A percentile compares a stretch with the other conserved stretches of the same genome.
Conservation (phyloP, 2,113 vertebrate species). For the Nothoprocta perdicaria region DNA sequence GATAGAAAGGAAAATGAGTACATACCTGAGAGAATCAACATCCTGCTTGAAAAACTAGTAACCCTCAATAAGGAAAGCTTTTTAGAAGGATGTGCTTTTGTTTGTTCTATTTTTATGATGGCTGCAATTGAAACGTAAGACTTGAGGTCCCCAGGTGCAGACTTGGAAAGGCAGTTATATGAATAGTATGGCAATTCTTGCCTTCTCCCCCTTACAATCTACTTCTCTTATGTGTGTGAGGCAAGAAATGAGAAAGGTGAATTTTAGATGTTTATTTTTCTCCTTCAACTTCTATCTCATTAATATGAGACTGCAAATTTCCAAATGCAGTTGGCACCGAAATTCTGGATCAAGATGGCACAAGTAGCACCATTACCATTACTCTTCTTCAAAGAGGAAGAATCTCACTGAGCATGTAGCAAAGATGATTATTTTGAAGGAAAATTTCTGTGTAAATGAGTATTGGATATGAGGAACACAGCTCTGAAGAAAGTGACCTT, state of each 20-base stretch:
- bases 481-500: background rate
- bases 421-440: background rate
- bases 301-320: too few species aligned
- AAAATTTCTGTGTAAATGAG: background rate
- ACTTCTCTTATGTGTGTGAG: too few species aligned
- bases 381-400: background rate
- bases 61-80: background rate
- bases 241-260: too few species aligned
- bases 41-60: background rate
- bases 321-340: background rate
- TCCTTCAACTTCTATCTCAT: too few species aligned
- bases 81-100: background rate
- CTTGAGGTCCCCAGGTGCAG: background rate
- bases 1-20: background rate
- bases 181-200: background rate
- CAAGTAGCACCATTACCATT: background rate
- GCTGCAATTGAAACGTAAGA: background rate
- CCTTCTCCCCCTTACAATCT: background rate
- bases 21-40: background rate
- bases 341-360: background rate
- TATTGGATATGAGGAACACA: background rate
- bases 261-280: too few species aligned
- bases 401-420: background rate
- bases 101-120: background rate
- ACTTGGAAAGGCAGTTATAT: background rate